These are phyloP conservation scores for Nannoperca australis DNA, from an alignment of 2,797 vertebrate species.

Conservation along the genomic window DNA sequence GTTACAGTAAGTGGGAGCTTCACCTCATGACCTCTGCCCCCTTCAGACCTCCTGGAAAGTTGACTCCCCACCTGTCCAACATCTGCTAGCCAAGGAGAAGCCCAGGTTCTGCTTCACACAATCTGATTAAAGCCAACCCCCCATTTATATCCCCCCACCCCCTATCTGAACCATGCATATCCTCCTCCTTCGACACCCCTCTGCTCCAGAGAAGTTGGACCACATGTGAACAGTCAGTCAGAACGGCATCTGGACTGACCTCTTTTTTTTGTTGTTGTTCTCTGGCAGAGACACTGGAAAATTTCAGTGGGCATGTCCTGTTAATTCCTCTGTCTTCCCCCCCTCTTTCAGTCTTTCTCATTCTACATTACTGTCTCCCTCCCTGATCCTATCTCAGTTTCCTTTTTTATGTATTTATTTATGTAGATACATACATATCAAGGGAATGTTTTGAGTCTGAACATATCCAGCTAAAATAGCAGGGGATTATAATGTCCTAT, in stretches of 20 bases:
- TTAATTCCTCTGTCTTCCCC: constrained; percentile 67
- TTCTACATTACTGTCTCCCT: constrained; percentile 52
- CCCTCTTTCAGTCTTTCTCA: constrained; percentile 38
- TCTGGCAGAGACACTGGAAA: constrained; percentile 79
- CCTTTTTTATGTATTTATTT: constrained; percentile 23
- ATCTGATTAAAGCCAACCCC: constrained; percentile 43
- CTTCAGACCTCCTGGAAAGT: constrained; percentile 24
- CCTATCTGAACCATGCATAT: constrained; percentile 2
- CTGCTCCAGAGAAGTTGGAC: constrained; percentile 54
- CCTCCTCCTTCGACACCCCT: constrained; percentile 37
- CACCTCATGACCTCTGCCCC: constrained; percentile 29
- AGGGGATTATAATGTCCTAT: constrained; percentile 15
- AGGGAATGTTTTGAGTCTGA: constrained; percentile 11
- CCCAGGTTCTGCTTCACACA: constrained; percentile 35
- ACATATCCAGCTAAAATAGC: constrained; percentile 15
- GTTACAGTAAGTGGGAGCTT: constrained; percentile 23
- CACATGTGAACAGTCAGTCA: constrained; percentile 67
- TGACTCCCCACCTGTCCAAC: constrained; percentile 53
- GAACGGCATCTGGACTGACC: constrained; percentile 73
- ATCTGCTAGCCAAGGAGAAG: constrained; percentile 57
- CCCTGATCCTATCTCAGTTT: constrained; percentile 41
- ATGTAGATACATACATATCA: not conserved
- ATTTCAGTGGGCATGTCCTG: constrained; percentile 76
- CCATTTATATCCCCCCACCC: not conserved
- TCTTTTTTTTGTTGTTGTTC: constrained; percentile 60